Base-by-base conservation (phyloP, 2,888 invertebrate genomes). In the Phyllotreta striolata region DNA sequence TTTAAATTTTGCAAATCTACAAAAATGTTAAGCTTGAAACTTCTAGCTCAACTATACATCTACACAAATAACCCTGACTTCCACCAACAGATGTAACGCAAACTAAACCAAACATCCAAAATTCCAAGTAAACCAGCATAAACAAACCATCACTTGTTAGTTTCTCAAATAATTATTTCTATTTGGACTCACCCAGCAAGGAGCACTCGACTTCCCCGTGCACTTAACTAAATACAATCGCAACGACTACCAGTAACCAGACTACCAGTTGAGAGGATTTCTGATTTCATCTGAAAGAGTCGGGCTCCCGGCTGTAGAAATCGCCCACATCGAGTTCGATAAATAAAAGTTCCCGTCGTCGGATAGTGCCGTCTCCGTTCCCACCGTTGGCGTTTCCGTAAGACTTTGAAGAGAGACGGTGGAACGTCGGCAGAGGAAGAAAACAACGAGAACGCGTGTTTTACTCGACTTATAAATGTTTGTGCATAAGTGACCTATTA, bases 401-500 rank as follows among this genome's bases (percentile, higher is more conserved):
- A 66, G 47, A 8, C 24, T 24, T 4, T 24, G 24, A 24, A 24
- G 24, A 24, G 24, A 24, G 24, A 51, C 49, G 38, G 52, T 44
- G 24, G 38, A 52, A 54, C 40, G 63, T 41, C 35, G 57, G 14
- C 43, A 39, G 52, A 58, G 49, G 62, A 68, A 55, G 55, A 39
- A 46, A 58, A 44, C 60, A 68, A 55, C 55, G 63, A 63, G 65
- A 62, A 64, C 66, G 62, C 62, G 55, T 24, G 24, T 24, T 41
- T 58, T 56, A 37, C n/a, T 35, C 8, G 34, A 46, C 54, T 61
- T 68, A n/a, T n/a, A 66, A 70, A 66, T 69, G 63, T 64, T 63
- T 62, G 66, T 66, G 67, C 68, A 70, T 66, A 66, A 70, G 72
- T 68, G 70, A 67, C 72, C 70, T 67, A 68, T 66, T 65, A 70